These are phyloP conservation scores for Salvelinus sp. DNA, from an alignment of 2,113 vertebrate genomes.

Conservation along the genomic window DNA sequence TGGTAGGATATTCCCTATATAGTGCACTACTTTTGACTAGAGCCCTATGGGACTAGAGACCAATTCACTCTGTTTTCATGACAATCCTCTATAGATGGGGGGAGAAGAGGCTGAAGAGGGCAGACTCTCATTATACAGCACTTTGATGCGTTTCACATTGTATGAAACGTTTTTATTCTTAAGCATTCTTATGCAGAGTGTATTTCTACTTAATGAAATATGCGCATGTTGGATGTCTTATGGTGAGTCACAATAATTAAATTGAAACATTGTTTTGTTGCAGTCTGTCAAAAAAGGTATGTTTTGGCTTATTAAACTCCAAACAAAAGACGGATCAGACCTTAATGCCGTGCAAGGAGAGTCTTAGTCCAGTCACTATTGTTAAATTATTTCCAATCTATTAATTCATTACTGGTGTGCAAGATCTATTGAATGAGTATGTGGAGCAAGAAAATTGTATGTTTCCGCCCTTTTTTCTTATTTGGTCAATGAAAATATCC, in stretches of 20 bases:
- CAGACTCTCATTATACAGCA: constrained; percentile 73
- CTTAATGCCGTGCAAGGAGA: constrained; percentile 56
- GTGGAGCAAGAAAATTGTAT: constrained; percentile 17
- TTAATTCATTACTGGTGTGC: not conserved
- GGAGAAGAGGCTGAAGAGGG: constrained; percentile 55
- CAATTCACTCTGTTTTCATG: constrained; percentile 64
- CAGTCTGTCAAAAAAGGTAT: constrained; percentile 42
- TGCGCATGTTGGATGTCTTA: constrained; percentile 74
- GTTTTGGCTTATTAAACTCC: constrained; percentile 45
- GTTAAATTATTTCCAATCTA: constrained; percentile 8
- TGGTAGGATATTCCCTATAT: too few species aligned
- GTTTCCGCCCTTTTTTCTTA: not conserved
- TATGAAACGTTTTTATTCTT: constrained; percentile 65
- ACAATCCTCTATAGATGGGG: constrained; percentile 74
- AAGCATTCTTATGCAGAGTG: constrained; percentile 73
- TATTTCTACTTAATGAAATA: constrained; percentile 65
- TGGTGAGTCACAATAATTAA: constrained; percentile 61
- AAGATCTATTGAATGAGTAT: constrained; percentile 37
- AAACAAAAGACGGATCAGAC: constrained; percentile 43
- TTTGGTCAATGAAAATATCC: constrained; percentile 46
- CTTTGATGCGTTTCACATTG: constrained; percentile 77
- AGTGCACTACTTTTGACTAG: too few species aligned
- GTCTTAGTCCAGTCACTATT: constrained; percentile 40
- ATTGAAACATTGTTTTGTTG: constrained; percentile 24
- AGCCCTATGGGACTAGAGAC: too few species aligned